A percentile compares a stretch with the other conserved stretches of the same genome.
These are phyloP conservation scores for Amblyjoppa fuscipennis DNA, from an alignment of 2,888 invertebrate species.

Conservation along the genomic window DNA sequence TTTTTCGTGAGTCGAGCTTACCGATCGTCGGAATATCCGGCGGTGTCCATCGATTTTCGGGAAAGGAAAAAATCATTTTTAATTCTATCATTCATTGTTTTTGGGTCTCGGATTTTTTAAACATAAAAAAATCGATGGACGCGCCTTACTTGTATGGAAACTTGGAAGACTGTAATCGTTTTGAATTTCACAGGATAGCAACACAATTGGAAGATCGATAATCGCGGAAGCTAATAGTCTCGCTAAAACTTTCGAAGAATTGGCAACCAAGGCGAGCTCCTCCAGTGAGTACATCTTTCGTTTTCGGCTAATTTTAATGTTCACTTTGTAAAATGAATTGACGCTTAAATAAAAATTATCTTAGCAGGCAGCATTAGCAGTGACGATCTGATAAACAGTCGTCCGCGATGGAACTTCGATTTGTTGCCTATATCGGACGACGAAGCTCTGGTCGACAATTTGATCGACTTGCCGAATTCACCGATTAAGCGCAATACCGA, in stretches of 20 bases:
- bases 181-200: slow-evolving; percentile 67
- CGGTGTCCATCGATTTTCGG: not conserved
- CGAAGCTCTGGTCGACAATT: slow-evolving; percentile 75
- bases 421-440: slow-evolving; percentile 79
- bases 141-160: not conserved
- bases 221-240: slow-evolving; percentile 77
- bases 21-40: not conserved
- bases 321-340: slow-evolving; percentile 18
- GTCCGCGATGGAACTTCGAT: slow-evolving; percentile 76
- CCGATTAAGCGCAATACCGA: slow-evolving; percentile 61
- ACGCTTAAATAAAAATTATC: slow-evolving; percentile 20
- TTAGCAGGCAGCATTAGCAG: slow-evolving; percentile 64
- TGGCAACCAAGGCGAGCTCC: slow-evolving; percentile 73
- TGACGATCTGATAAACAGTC: slow-evolving; percentile 77
- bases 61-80: too few relatives aligned
- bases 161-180: slow-evolving; percentile 16
- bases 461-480: slow-evolving; percentile 79
- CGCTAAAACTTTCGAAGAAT: slow-evolving; percentile 78
- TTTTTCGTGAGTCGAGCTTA: slow-evolving; percentile 75
- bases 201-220: slow-evolving; percentile 66
- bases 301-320: not conserved
- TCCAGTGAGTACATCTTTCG: slow-evolving; percentile 73
- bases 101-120: too few relatives aligned
- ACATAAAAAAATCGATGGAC: not conserved
- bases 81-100: too few relatives aligned